These are phyloP conservation scores for Mylabris phalerata DNA, from an alignment of 1,140 invertebrate genomes.

Conservation along the genomic window DNA sequence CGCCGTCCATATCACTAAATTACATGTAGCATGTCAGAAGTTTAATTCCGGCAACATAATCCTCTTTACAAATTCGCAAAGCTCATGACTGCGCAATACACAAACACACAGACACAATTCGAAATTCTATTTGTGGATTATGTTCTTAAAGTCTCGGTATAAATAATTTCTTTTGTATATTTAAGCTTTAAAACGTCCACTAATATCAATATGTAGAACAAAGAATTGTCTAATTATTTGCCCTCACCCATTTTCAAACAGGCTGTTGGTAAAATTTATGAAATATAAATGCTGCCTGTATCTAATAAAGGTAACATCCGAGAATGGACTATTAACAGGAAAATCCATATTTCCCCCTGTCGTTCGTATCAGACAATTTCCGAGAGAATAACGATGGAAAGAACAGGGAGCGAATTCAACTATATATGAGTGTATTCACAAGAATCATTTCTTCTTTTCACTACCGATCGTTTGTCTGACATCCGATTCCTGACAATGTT, in stretches of 20 bases:
- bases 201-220: too few relatives aligned
- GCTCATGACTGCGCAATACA: constrained; percentile 12
- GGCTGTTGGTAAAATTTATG: neutral
- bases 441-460: neutral
- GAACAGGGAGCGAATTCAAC: too few relatives aligned
- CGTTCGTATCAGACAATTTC: constrained; percentile 7
- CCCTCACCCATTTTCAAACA: too few relatives aligned
- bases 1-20: constrained; percentile 6
- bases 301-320: constrained; percentile 14
- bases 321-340: constrained; percentile 22
- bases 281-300: too few relatives aligned
- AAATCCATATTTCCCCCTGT: constrained; percentile 16
- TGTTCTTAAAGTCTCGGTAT: constrained; percentile 16
- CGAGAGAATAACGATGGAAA: constrained; percentile 3
- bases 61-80: constrained; percentile 19
- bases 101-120: constrained; percentile 3
- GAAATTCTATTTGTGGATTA: constrained; percentile 20
- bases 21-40: constrained; percentile 13
- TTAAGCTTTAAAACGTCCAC: constrained; percentile 10
- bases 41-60: constrained; percentile 13
- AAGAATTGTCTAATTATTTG: neutral
- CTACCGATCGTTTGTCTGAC: constrained; percentile 13
- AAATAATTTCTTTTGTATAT: constrained; percentile 19
- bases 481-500: constrained; percentile 1
- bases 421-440: neutral